These are phyloP conservation scores for Heterotilapia buettikoferi DNA, from an alignment of 2,113 vertebrate genomes.

Conservation along the genomic window DNA sequence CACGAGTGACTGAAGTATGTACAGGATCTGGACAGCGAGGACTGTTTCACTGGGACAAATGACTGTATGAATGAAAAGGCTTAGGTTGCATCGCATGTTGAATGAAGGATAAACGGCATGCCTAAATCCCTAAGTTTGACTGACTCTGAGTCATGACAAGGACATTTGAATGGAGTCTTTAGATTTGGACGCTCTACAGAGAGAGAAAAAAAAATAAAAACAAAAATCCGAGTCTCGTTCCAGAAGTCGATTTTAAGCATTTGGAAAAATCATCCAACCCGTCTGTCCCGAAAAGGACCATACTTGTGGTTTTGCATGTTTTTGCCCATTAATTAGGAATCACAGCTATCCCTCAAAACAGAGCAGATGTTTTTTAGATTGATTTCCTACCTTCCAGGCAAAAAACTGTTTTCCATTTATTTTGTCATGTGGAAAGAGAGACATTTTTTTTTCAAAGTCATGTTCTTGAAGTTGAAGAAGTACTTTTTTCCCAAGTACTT, in stretches of 20 bases:
- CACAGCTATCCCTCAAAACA: not conserved
- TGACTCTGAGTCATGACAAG: not conserved
- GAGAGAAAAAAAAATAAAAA: not conserved
- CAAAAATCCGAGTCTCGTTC: not conserved
- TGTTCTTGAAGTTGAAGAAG: not conserved
- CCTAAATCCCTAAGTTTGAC: not conserved
- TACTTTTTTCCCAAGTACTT: not conserved
- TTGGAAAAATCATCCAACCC: not conserved
- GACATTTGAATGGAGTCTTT: not conserved
- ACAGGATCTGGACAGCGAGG: not conserved
- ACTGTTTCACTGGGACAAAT: not conserved
- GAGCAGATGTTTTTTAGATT: constrained; percentile 25
- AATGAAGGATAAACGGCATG: constrained; percentile 33
- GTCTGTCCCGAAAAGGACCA: not conserved
- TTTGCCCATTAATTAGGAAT: not conserved
- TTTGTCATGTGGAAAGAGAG: not conserved
- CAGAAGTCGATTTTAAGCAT: not conserved
- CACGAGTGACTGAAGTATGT: constrained; percentile 7
- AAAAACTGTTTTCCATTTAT: not conserved
- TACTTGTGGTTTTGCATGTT: not conserved
- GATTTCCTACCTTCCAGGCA: not conserved
- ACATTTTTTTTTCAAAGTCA: not conserved
- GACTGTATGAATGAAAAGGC: constrained; percentile 8
- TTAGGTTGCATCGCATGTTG: constrained; percentile 18
- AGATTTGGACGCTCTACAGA: not conserved